phyloP scores from a whole-genome alignment of 2,888 invertebrate genomes.

The Erpobdella octoculata region DNA sequence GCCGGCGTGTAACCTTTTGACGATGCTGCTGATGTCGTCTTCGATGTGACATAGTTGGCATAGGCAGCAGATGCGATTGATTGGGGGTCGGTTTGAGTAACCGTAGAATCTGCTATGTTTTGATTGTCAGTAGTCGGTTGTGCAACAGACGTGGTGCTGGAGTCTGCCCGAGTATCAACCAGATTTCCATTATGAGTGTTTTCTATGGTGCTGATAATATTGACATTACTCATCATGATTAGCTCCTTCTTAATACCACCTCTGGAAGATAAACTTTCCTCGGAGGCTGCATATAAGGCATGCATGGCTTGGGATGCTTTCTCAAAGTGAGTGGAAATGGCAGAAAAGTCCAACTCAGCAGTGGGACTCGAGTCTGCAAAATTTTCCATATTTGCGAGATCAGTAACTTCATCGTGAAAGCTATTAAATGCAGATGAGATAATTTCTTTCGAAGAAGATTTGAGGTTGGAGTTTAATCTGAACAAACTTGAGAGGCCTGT shows the following conservation, averaged over 20 bases:
- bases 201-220: neutral
- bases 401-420: slow-evolving; percentile 11
- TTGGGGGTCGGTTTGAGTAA: neutral
- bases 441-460: neutral
- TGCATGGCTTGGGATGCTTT: neutral
- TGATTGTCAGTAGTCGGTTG: neutral
- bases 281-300: slow-evolving; percentile 15
- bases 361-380: neutral
- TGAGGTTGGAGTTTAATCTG: slow-evolving; percentile 12
- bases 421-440: neutral
- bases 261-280: slow-evolving; percentile 5
- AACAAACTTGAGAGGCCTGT: slow-evolving; percentile 12
- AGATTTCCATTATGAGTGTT: neutral
- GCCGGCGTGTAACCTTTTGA: too few relatives aligned
- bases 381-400: slow-evolving; percentile 2
- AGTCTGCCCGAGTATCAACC: too few relatives aligned
- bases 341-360: slow-evolving; percentile 15
- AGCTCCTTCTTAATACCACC: neutral
- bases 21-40: neutral
- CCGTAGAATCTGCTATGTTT: neutral
- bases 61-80: neutral
- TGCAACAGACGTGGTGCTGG: neutral
- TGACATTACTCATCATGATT: neutral
- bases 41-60: neutral
- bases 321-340: neutral